Conservation (phyloP, 2,797 vertebrate genomes). For the Betta splendens region DNA sequence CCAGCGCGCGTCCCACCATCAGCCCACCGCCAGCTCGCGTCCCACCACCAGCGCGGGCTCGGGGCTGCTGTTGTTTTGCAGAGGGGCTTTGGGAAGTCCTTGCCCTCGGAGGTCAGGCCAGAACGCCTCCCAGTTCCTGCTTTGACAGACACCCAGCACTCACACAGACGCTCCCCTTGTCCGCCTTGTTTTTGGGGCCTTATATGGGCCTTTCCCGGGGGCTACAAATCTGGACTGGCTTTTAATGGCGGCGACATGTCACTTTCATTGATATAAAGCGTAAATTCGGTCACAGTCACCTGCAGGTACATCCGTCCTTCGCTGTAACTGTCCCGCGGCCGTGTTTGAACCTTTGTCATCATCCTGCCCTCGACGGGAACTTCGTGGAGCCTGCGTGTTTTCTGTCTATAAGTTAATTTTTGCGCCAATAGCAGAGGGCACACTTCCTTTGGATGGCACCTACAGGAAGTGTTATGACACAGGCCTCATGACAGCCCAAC, state of each 20-base stretch:
- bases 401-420: conserved; percentile 69
- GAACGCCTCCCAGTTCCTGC: conserved; percentile 85
- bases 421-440: conserved; percentile 73
- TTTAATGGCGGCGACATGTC: conserved; percentile 41
- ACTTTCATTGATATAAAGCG: too few species aligned
- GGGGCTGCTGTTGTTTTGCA: conserved; percentile 80
- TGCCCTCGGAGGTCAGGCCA: conserved; percentile 79
- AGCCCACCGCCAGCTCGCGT: conserved; percentile 56
- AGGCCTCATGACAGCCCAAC: conserved; percentile 62
- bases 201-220: conserved; percentile 44
- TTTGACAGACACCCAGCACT: conserved; percentile 80
- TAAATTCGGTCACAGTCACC: background rate
- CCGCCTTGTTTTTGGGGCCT: conserved; percentile 66
- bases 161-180: conserved; percentile 78
- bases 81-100: conserved; percentile 83
- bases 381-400: conserved; percentile 47
- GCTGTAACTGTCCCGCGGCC: conserved; percentile 30
- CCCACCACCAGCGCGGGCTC: too few species aligned
- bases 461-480: conserved; percentile 73
- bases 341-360: conserved; percentile 53
- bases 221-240: conserved; percentile 38
- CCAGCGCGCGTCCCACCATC: too few species aligned
- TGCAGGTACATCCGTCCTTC: conserved; percentile 1
- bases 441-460: conserved; percentile 78
- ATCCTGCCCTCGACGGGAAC: conserved; percentile 72